These are phyloP conservation scores for Diplolepis rosae DNA, from an alignment of 2,888 invertebrate genomes.

Conservation along the genomic window DNA sequence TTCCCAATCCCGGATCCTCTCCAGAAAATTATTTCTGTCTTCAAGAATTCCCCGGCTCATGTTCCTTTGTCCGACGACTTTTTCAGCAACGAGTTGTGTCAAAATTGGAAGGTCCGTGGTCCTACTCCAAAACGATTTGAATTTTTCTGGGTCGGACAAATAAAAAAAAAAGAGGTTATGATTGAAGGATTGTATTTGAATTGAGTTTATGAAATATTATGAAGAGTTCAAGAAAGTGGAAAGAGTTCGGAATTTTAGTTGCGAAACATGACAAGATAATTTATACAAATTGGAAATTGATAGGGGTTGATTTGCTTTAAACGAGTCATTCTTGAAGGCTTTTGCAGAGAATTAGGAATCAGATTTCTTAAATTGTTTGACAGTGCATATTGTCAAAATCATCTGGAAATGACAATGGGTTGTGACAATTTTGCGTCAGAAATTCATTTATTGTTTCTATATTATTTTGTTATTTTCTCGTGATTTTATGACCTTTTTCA, in stretches of 20 bases:
- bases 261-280: background rate
- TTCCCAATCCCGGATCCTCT: constrained; percentile 37
- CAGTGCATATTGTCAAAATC: background rate
- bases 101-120: background rate
- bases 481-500: no score
- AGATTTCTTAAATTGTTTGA: background rate
- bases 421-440: background rate
- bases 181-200: background rate
- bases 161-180: background rate
- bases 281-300: constrained; percentile 11
- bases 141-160: background rate
- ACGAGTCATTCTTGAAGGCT: background rate
- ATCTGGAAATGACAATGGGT: background rate
- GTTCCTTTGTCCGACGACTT: constrained; percentile 19
- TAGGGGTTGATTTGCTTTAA: constrained; percentile 2
- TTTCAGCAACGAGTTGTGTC: background rate
- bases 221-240: background rate
- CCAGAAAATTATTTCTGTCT: background rate
- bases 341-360: background rate
- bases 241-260: background rate
- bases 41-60: background rate
- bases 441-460: background rate
- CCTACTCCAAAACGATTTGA: background rate
- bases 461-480: background rate
- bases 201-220: background rate